Base-by-base conservation (phyloP, 2,888 invertebrate genomes). In the Tachina lurida region DNA sequence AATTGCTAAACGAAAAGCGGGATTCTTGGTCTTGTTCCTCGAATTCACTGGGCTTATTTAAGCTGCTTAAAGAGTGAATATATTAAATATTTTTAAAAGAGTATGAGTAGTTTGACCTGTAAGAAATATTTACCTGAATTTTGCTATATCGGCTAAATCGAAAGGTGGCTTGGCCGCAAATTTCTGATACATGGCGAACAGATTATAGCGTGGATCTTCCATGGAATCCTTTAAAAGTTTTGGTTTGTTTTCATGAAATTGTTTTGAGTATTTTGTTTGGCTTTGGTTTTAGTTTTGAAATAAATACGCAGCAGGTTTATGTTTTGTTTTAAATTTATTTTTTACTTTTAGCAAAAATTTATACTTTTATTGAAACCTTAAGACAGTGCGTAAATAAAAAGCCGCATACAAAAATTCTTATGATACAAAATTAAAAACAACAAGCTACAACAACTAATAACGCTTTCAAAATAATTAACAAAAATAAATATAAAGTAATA, bases 1-100 rank as follows among this genome's bases (percentile, higher is more conserved):
- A 95, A 90, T 96, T 96, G 90, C 96, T 96, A 90, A 95, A 96
- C 0, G 96, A 96, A 90, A 95, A 96, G 88, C 96, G 94, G 45
- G 96, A 96, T 41, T 90, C 90, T 54, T 89, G 89, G 15, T 90
- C 90, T 60, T 89, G 89, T 67, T 92, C 93, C 82, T 93, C 93
- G 73, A 91, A 93, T 63, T 93, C 93, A 0, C 15, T 41, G 13
- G 93, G 91, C 78, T 91, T 92, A 49, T 88, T 89, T 76, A 91
- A 80, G 0, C 92, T 92, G 39, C 5, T 54, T 17, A 49, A 67
- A 31, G 10, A 63, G 73, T 54, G 10, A 31, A 49, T n/a, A 49
- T 15, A 15, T 5, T 5, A 31, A 22, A 13, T 10, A 19, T 15
- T 60, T 60, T 19, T 54, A 13, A 15, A 1, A 8, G 17, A 31